A percentile compares a stretch with the other conserved stretches of the same genome.
Evolutionary conservation across 2,797 vertebrate genomes (phyloP).

Genomic region (Nannoperca australis): DNA sequence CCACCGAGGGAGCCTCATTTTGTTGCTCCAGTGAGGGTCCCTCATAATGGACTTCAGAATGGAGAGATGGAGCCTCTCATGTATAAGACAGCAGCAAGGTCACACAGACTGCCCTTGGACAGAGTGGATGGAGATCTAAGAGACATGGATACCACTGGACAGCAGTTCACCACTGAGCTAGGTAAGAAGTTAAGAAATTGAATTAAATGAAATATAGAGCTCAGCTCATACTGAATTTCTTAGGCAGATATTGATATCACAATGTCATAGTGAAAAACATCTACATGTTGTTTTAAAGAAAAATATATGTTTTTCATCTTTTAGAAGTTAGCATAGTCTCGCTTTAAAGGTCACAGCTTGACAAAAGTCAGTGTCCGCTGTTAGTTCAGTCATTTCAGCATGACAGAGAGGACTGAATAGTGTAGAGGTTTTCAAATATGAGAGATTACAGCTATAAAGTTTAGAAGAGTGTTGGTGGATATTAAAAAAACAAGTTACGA

Average conservation of each 20-base stretch:
- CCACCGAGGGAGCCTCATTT: conserved; percentile 90
- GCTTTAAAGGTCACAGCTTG: not conserved
- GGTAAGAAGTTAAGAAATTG: conserved; percentile 82
- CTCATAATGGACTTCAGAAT: conserved; percentile 91
- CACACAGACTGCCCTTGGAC: conserved; percentile 71
- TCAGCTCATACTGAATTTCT: not conserved
- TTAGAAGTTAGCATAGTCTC: not conserved
- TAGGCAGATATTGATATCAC: not conserved
- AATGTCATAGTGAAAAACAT: not conserved
- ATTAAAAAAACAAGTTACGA: not conserved
- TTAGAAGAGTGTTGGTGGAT: not conserved
- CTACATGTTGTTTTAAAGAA: not conserved
- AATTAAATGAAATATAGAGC: not conserved
- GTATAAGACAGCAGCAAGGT: conserved; percentile 87
- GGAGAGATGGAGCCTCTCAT: conserved; percentile 88
- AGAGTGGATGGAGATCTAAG: conserved; percentile 80
- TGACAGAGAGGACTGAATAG: not conserved
- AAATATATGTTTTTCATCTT: not conserved
- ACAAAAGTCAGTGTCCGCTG: too few relatives aligned
- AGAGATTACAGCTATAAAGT: not conserved
- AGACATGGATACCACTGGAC: conserved; percentile 81
- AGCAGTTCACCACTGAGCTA: conserved; percentile 86
- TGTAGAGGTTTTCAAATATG: too few relatives aligned
- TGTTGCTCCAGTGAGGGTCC: conserved; percentile 88
- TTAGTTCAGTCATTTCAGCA: not conserved